These are phyloP conservation scores for Pemphigus obesinymphae DNA, from an alignment of 1,140 invertebrate species.

Conservation along the genomic window DNA sequence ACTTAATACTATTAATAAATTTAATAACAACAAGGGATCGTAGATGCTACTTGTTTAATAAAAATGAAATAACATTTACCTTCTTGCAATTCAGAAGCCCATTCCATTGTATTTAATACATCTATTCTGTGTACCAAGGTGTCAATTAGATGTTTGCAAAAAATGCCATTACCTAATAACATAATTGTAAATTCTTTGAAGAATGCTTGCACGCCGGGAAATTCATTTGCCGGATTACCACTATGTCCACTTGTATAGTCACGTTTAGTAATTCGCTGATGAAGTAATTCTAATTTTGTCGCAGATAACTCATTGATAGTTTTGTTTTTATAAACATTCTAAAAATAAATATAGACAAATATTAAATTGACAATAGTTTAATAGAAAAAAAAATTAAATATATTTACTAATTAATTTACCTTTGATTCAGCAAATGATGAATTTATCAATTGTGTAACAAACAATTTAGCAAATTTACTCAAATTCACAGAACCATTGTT, in stretches of 20 bases:
- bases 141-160: conserved; percentile 32
- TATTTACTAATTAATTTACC: background rate
- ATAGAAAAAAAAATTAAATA: background rate
- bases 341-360: background rate
- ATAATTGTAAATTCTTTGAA: background rate
- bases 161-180: background rate
- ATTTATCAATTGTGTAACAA: conserved; percentile 31
- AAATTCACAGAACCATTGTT: conserved; percentile 11
- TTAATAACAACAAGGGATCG: too few relatives aligned
- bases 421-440: conserved; percentile 33
- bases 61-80: background rate
- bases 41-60: too few relatives aligned
- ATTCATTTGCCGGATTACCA: conserved; percentile 22
- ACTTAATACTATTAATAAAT: background rate
- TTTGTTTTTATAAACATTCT: conserved; percentile 32
- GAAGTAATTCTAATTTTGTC: conserved; percentile 18
- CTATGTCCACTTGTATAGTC: conserved; percentile 31
- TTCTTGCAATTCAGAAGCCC: conserved; percentile 34
- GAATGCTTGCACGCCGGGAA: conserved; percentile 24
- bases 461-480: conserved; percentile 30
- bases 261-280: conserved; percentile 35
- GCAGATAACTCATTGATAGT: conserved; percentile 19
- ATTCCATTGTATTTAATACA: conserved; percentile 25
- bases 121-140: conserved; percentile 27
- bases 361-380: background rate